phyloP scores from a whole-genome alignment of 2,888 invertebrate species.

The Arge pagana region DNA sequence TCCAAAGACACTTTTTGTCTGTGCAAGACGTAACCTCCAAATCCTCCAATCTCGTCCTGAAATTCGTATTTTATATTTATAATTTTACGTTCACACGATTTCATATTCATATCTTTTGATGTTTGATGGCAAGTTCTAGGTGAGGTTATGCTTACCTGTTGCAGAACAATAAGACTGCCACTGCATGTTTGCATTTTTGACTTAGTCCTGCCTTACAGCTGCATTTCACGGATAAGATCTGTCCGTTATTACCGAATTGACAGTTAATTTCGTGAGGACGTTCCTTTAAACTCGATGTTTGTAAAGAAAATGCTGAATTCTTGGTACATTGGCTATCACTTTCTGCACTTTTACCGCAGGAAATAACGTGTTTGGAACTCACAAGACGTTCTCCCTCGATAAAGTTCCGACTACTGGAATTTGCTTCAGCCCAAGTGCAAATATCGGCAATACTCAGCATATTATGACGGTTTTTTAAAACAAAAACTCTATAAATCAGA shows the following conservation, averaged over 20 bases:
- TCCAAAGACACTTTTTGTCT: slow-evolving; percentile 26
- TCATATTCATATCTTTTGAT: slow-evolving; percentile 18
- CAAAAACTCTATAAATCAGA: too few species aligned
- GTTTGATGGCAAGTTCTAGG: too few species aligned
- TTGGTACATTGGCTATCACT: too few species aligned
- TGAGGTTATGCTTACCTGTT: slow-evolving; percentile 23
- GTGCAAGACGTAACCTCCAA: slow-evolving; percentile 23
- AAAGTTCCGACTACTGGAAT: too few species aligned
- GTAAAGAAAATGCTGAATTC: neutral
- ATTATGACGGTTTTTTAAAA: too few species aligned
- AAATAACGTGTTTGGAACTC: too few species aligned
- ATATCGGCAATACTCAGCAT: too few species aligned
- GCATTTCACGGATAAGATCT: neutral
- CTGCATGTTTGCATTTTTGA: slow-evolving; percentile 30
- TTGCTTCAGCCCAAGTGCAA: too few species aligned
- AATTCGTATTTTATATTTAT: neutral
- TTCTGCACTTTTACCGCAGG: too few species aligned
- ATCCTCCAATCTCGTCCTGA: slow-evolving; percentile 8
- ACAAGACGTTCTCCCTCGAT: too few species aligned
- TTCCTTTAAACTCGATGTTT: neutral
- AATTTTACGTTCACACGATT: too few species aligned
- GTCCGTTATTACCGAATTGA: neutral
- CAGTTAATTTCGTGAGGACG: slow-evolving; percentile 1
- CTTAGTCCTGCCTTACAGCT: slow-evolving; percentile 24
- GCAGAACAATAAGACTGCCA: slow-evolving; percentile 28